Evolutionary conservation across 2,888 invertebrate species (phyloP).

Genomic region (Sipha maydis): DNA sequence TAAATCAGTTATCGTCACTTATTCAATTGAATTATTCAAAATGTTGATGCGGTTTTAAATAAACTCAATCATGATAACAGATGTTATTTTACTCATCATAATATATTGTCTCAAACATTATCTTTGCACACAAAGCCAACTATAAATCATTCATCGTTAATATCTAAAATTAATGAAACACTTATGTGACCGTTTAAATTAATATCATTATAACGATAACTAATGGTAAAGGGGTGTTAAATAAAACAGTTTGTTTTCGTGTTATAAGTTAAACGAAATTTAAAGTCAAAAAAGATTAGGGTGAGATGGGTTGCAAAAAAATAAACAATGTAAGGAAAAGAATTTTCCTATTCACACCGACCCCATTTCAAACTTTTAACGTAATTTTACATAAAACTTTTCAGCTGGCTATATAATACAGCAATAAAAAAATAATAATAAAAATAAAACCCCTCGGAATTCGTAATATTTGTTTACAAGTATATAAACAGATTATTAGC

Average conservation of each 20-base stretch:
- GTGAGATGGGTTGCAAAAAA: slow-evolving; percentile 43
- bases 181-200: slow-evolving; percentile 13
- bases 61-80: neutral
- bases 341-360: slow-evolving; percentile 33
- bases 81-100: neutral
- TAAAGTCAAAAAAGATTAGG: slow-evolving; percentile 49
- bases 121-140: neutral
- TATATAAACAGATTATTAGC: slow-evolving; percentile 45
- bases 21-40: neutral
- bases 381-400: slow-evolving; percentile 40
- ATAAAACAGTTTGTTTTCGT: slow-evolving; percentile 39
- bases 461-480: slow-evolving; percentile 39
- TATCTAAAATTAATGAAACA: neutral
- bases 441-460: slow-evolving; percentile 24
- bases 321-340: slow-evolving; percentile 27
- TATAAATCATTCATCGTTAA: slow-evolving; percentile 14
- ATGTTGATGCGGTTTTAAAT: neutral
- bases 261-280: slow-evolving; percentile 48
- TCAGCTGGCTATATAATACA: neutral
- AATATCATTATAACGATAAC: slow-evolving; percentile 17
- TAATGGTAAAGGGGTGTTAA: neutral
- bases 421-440: neutral
- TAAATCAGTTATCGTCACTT: neutral
- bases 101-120: neutral
- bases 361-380: slow-evolving; percentile 39